A percentile compares a stretch with the other conserved stretches of the same genome.
These are phyloP conservation scores for Botia kubotai DNA, from an alignment of 2,797 vertebrate genomes.

Conservation along the genomic window DNA sequence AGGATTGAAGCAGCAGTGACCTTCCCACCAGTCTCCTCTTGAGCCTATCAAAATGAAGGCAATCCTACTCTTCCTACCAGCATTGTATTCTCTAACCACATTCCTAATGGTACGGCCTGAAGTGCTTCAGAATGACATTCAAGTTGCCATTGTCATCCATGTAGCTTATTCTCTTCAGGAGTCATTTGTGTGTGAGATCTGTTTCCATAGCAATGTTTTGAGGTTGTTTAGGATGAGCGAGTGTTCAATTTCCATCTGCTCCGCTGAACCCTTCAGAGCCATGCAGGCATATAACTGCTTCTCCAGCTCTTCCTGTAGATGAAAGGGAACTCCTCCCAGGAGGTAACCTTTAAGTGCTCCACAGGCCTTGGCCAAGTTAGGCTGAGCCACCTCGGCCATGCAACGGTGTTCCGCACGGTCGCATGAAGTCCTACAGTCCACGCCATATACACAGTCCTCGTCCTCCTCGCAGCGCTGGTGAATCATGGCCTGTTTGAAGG, in stretches of 20 bases:
- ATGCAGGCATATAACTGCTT: conserved; percentile 95
- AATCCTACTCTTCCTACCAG: not conserved
- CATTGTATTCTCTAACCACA: conserved; percentile 7
- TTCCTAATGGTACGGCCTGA: not conserved
- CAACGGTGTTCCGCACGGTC: conserved; percentile 90
- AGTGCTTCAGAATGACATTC: conserved; percentile 14
- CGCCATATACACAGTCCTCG: conserved; percentile 88
- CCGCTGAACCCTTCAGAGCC: conserved; percentile 87
- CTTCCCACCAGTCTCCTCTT: not conserved
- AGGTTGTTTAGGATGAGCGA: conserved; percentile 96
- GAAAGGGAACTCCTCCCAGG: conserved; percentile 86
- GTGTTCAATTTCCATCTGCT: conserved; percentile 97
- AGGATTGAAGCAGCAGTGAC: not conserved
- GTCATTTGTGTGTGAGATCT: conserved; percentile 97
- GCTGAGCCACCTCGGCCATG: conserved; percentile 87
- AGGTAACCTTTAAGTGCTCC: conserved; percentile 91
- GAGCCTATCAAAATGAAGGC: not conserved
- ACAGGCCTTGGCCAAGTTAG: conserved; percentile 95
- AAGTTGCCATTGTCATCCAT: not conserved
- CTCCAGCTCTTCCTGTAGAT: conserved; percentile 90
- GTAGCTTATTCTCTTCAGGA: conserved; percentile 66
- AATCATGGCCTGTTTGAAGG: conserved; percentile 86
- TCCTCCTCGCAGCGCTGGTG: conserved; percentile 88
- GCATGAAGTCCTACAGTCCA: conserved; percentile 89
- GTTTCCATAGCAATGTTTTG: conserved; percentile 97